Percentiles rank a stretch among this genome's conserved stretches.
phyloP scores from a whole-genome alignment of 2,888 invertebrate species.

The Euzetes globulus region DNA sequence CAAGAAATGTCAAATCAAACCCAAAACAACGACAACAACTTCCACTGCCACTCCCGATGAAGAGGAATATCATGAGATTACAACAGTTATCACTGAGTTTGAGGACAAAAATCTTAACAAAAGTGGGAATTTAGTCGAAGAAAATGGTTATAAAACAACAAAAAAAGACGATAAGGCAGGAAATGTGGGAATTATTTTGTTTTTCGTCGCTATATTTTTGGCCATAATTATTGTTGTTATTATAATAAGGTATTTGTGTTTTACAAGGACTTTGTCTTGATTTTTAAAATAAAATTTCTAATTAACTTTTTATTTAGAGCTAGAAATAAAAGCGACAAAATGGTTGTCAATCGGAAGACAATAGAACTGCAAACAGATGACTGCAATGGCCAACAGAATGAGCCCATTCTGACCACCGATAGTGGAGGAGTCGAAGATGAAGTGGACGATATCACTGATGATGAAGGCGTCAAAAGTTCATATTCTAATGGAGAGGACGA shows the following conservation, averaged over 20 bases:
- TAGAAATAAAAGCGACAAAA: constrained; percentile 19
- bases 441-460: background rate
- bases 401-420: background rate
- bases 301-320: background rate
- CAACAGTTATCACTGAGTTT: background rate
- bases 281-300: background rate
- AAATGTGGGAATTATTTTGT: background rate
- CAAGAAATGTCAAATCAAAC: constrained; percentile 7
- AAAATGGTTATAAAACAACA: background rate
- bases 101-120: background rate
- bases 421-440: background rate
- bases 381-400: background rate
- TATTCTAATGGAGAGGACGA: background rate
- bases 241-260: constrained; percentile 6
- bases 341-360: background rate
- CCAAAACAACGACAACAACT: background rate
- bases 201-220: constrained; percentile 9
- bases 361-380: constrained; percentile 7
- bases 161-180: background rate
- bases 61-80: background rate
- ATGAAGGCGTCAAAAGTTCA: background rate
- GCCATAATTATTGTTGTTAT: background rate
- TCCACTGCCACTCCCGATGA: background rate
- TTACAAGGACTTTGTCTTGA: background rate
- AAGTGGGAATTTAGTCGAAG: background rate